phyloP scores from a whole-genome alignment of 2,888 invertebrate species.

The Eupithecia abbreviata region DNA sequence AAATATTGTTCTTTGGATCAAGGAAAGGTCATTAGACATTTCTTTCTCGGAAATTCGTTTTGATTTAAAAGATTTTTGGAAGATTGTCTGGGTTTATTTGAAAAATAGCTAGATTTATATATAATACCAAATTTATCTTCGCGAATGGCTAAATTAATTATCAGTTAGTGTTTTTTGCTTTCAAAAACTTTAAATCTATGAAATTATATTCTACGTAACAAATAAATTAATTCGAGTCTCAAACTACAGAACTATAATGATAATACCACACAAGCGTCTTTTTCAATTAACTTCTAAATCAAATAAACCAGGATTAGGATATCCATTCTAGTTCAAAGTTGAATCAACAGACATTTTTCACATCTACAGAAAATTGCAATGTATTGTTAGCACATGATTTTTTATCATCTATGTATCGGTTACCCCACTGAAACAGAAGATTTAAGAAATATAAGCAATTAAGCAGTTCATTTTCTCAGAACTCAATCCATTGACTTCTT shows the following conservation, averaged over 20 bases:
- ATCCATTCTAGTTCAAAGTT: not conserved
- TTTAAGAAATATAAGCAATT: too few species aligned
- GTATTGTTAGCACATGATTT: too few species aligned
- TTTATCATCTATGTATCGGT: too few species aligned
- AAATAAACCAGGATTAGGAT: not conserved
- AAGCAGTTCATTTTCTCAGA: too few species aligned
- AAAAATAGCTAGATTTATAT: not conserved
- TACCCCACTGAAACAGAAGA: too few species aligned
- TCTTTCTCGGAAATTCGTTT: not conserved
- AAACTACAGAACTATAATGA: not conserved
- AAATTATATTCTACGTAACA: not conserved
- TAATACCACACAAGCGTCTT: not conserved
- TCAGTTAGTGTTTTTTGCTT: not conserved
- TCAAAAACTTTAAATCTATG: not conserved
- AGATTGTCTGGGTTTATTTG: not conserved
- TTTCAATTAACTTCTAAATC: not conserved
- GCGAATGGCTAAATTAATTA: not conserved
- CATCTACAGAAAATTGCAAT: too few species aligned
- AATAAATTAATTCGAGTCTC: not conserved
- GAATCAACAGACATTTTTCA: too few species aligned
- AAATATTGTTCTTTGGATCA: slow-evolving; percentile 14
- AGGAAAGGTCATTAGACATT: slow-evolving; percentile 3
- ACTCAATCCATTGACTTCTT: too few species aligned
- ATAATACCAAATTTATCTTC: not conserved
- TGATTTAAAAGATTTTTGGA: not conserved